These are phyloP conservation scores for Pristis pectinata DNA, from an alignment of 2,797 vertebrate genomes.

Conservation along the genomic window DNA sequence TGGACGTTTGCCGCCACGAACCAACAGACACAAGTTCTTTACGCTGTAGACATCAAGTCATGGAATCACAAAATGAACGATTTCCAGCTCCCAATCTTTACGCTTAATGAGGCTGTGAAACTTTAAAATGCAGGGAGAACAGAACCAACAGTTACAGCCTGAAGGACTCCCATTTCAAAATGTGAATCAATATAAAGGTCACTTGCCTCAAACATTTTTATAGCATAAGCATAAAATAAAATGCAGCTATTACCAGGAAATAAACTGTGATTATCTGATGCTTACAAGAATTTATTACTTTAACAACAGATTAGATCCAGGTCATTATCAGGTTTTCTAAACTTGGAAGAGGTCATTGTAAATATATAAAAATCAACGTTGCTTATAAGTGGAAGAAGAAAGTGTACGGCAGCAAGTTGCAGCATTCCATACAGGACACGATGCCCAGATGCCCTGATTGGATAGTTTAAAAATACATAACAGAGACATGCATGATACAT, in stretches of 20 bases:
- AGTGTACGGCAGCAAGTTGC: background rate
- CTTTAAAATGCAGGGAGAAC: background rate
- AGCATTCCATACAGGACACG: background rate
- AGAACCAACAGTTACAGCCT: background rate
- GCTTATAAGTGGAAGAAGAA: slow-evolving; percentile 13
- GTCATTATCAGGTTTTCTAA: background rate
- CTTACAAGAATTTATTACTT: background rate
- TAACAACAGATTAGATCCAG: background rate
- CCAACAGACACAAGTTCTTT: too few species aligned
- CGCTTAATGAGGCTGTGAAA: background rate
- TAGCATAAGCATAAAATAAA: background rate
- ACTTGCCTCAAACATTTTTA: background rate
- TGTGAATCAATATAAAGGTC: background rate
- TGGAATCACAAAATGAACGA: too few species aligned
- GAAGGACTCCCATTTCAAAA: background rate
- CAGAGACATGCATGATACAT: background rate
- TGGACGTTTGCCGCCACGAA: too few species aligned
- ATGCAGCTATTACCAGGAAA: background rate
- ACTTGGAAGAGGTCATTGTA: background rate
- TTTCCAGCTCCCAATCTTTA: background rate
- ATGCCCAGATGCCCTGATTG: background rate
- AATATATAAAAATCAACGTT: background rate
- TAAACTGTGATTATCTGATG: background rate
- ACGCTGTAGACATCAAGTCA: too few species aligned
- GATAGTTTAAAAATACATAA: background rate